Evolutionary conservation across 2,888 invertebrate genomes (phyloP).

Genomic region (Clusia tigrina): DNA sequence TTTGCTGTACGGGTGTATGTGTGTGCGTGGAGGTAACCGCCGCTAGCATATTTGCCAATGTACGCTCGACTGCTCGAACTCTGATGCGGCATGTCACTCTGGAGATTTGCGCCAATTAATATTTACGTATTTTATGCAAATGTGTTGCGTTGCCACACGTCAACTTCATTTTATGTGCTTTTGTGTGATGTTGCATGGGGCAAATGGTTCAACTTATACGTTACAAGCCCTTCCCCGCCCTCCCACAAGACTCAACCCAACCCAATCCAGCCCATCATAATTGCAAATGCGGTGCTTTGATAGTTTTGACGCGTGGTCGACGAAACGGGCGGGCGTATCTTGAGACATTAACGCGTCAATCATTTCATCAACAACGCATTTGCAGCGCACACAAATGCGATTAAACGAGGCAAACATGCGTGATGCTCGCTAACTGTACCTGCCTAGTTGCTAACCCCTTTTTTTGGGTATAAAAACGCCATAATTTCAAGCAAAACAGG

Average conservation of each 20-base stretch:
- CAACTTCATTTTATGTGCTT: constrained; percentile 9
- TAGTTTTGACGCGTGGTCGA: not conserved
- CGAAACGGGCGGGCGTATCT: constrained; percentile 43
- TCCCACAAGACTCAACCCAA: not conserved
- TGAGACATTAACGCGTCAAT: constrained; percentile 56
- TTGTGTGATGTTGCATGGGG: not conserved
- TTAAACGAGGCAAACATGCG: constrained; percentile 22
- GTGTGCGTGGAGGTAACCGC: constrained; percentile 1
- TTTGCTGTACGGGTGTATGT: not conserved
- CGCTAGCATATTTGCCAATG: not conserved
- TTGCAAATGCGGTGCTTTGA: not conserved
- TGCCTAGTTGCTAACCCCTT: not conserved
- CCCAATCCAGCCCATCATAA: not conserved
- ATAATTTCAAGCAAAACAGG: constrained; percentile 41
- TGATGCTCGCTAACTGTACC: not conserved
- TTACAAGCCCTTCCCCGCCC: too few relatives aligned
- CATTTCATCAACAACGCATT: constrained; percentile 42
- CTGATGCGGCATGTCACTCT: not conserved
- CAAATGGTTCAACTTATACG: not conserved
- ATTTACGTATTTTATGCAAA: not conserved
- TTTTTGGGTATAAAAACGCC: constrained; percentile 45
- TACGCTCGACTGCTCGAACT: not conserved
- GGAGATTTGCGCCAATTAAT: constrained; percentile 11
- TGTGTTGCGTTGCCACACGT: constrained; percentile 39
- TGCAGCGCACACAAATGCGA: constrained; percentile 40